These are phyloP conservation scores for Tenthredo distinguenda DNA, from an alignment of 2,888 invertebrate genomes.

Conservation along the genomic window DNA sequence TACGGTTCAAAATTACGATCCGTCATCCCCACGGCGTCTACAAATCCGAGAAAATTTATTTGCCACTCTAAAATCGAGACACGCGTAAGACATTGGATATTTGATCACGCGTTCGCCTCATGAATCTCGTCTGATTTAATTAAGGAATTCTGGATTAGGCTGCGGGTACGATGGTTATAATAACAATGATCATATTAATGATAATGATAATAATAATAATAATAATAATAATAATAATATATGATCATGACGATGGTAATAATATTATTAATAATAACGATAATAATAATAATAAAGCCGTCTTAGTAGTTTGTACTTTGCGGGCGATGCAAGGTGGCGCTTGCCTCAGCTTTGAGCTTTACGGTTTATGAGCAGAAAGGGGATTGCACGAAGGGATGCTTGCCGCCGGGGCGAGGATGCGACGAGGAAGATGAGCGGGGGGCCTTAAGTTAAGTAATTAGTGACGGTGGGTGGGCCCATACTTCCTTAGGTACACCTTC, in stretches of 20 bases:
- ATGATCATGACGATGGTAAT: slow-evolving; percentile 54
- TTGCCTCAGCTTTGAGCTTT: slow-evolving; percentile 56
- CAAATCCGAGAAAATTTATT: background rate
- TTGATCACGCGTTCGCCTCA: slow-evolving; percentile 55
- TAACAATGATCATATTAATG: slow-evolving; percentile 3
- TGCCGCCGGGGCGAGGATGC: slow-evolving; percentile 62
- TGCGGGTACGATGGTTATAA: slow-evolving; percentile 58
- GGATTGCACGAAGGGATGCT: slow-evolving; percentile 42
- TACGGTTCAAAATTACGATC: background rate
- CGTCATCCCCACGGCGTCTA: background rate
- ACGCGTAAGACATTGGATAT: slow-evolving; percentile 3
- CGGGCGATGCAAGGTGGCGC: slow-evolving; percentile 54
- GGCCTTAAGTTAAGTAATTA: slow-evolving; percentile 72
- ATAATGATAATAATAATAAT: background rate
- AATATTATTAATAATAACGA: slow-evolving; percentile 58
- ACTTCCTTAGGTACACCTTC: slow-evolving; percentile 53
- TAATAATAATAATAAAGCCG: slow-evolving; percentile 55
- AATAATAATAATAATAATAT: slow-evolving; percentile 61
- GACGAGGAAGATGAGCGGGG: slow-evolving; percentile 63
- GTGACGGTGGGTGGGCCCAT: slow-evolving; percentile 68
- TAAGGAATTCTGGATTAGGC: slow-evolving; percentile 65
- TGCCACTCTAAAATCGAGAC: background rate
- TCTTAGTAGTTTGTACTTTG: slow-evolving; percentile 64
- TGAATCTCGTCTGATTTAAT: slow-evolving; percentile 67
- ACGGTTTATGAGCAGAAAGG: slow-evolving; percentile 61